A percentile compares a stretch with the other conserved stretches of the same genome.
phyloP scores from a whole-genome alignment of 1,140 invertebrate genomes.

The Ladona fulva region DNA sequence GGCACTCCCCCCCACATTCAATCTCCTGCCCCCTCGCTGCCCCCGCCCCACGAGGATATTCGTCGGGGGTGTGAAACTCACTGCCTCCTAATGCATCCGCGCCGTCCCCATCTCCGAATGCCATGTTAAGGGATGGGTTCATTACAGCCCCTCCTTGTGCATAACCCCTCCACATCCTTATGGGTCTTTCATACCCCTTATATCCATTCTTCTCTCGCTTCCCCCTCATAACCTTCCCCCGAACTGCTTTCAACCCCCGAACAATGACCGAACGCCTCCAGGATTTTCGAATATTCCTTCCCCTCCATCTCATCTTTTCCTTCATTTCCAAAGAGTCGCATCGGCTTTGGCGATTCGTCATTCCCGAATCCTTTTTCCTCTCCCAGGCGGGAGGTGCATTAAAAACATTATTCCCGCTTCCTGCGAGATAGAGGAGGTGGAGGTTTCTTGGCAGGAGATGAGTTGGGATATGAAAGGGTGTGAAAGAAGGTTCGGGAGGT shows the following conservation, averaged over 20 bases:
- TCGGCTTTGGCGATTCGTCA: not conserved
- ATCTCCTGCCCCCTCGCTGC: not conserved
- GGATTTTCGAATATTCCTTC: not conserved
- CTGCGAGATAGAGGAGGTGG: not conserved
- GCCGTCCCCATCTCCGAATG: not conserved
- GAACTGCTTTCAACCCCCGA: not conserved
- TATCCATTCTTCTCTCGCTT: not conserved
- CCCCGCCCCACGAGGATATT: not conserved
- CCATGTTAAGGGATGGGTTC: not conserved
- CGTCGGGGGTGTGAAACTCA: not conserved
- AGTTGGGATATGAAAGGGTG: not conserved
- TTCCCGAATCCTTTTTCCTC: not conserved
- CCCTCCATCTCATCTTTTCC: not conserved
- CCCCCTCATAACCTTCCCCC: not conserved
- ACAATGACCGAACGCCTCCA: not conserved
- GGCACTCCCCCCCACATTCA: no score
- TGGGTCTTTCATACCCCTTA: not conserved
- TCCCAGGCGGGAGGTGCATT: not conserved
- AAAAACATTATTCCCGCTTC: conserved; percentile 6
- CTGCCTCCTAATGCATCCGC: not conserved
- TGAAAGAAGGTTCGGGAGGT: not conserved
- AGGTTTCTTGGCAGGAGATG: not conserved
- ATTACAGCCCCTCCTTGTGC: not conserved
- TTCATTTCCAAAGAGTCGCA: not conserved
- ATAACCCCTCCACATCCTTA: not conserved